Conservation (phyloP, 2,797 vertebrate species). For the Oreochromis mossambicus region DNA sequence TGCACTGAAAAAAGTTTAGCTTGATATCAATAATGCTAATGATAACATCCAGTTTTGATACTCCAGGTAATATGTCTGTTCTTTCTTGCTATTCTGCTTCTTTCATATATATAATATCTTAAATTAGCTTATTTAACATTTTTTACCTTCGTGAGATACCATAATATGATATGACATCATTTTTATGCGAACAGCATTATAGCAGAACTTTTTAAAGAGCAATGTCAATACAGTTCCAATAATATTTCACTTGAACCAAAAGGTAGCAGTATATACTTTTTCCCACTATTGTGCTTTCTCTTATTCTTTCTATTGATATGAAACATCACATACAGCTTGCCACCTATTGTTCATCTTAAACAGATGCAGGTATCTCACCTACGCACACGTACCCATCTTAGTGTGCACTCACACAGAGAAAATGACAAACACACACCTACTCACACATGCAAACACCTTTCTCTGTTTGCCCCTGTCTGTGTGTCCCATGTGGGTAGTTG, state of each 20-base stretch:
- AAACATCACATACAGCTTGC: neutral
- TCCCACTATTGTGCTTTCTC: neutral
- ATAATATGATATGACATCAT: neutral
- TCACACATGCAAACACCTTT: constrained; percentile 24
- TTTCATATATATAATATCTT: neutral
- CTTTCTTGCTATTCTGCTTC: neutral
- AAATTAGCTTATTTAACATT: neutral
- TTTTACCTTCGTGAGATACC: neutral
- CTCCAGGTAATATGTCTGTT: neutral
- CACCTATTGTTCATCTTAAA: neutral
- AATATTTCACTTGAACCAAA: neutral
- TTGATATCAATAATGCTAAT: neutral
- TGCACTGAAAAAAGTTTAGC: neutral
- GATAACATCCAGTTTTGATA: neutral
- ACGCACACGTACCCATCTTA: neutral
- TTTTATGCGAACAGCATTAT: neutral
- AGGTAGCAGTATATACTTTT: neutral
- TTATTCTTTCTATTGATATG: neutral
- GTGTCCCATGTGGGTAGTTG: constrained; percentile 53
- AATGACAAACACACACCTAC: neutral
- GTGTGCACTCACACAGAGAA: neutral
- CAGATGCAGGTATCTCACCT: neutral
- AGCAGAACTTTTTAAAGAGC: neutral
- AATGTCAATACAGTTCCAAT: neutral
- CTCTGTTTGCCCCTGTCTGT: neutral